Evolutionary conservation across 2,888 invertebrate genomes (phyloP), one percentile per base, ranked within the genome.

Genomic region (Erebia epiphron): DNA sequence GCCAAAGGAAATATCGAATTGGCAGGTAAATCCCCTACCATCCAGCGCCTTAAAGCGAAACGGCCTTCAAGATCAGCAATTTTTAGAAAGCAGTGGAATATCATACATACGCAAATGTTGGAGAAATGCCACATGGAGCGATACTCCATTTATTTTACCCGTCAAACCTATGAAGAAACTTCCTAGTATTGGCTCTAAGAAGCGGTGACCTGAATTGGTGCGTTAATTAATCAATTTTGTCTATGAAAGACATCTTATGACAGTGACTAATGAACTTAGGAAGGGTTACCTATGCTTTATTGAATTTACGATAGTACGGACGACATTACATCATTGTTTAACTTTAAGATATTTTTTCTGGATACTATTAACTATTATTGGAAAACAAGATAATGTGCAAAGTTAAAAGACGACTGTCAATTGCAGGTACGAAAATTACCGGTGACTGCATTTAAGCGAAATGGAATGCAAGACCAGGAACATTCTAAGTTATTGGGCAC

Each of bases 401-500:
- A 46, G 50, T 68, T 86, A 83, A 88, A 85, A 74, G 78, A 83
- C 76, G 75, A 78, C 80, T 84, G 78, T 88, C 80, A 84, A 80
- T 92, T 92, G 82, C 92, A 92, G 92, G 92, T 92, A 76, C 81
- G 81, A 77, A 78, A 82, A 82, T 79, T 92, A 75, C 92, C 92
- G 71, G 87, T 90, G 74, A 77, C 87, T 73, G 91, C 91, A 72
- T 92, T 92, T 84, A 92, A 92, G 82, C 90, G 92, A 69, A 92
- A 92, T 77, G 92, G 92, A 74, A 89, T 92, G 86, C 92, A 92
- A 78, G 92, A 92, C 76, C 90, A 91, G 79, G 90, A 91, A 76
- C 87, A 90, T 82, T 91, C 92, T 68, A 86, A 83, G 79, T 72
- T 82, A 67, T 80, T 88, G 75, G 91, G 91, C 64, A 84, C 90